Percentiles rank a stretch among this genome's conserved stretches.
Evolutionary conservation across 92 coral and sea anemone species (phyloP).

Genomic region (Heteractis magnifica): DNA sequence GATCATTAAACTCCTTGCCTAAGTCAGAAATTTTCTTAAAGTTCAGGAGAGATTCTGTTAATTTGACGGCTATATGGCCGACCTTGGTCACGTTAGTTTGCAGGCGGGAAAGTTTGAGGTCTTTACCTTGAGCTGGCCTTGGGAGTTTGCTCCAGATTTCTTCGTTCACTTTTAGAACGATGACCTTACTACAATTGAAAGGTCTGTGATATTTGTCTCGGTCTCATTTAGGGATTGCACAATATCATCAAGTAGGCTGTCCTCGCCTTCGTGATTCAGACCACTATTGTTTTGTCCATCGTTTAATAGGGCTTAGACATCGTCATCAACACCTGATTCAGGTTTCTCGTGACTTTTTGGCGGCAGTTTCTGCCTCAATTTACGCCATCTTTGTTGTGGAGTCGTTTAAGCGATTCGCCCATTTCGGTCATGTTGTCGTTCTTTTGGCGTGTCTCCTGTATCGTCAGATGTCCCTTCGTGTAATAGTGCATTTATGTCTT

Average conservation of each 20-base stretch:
- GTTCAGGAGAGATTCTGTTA: constrained; percentile 23
- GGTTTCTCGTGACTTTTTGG: not conserved
- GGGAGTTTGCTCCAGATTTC: constrained; percentile 52
- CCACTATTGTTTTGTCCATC: not conserved
- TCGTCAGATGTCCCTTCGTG: not conserved
- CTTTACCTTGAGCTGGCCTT: constrained; percentile 28
- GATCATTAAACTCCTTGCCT: constrained; percentile 15
- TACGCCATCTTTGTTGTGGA: not conserved
- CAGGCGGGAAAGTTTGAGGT: constrained; percentile 37
- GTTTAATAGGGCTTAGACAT: not conserved
- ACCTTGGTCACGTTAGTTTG: constrained; percentile 41
- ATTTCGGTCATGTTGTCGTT: not conserved
- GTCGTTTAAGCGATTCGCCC: not conserved
- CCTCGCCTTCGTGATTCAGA: constrained; percentile 2
- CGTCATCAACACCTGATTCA: not conserved
- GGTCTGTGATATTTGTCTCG: constrained; percentile 41
- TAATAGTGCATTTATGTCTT: not conserved
- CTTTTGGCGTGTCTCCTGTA: not conserved
- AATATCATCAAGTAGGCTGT: constrained; percentile 47
- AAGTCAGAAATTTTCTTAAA: constrained; percentile 21
- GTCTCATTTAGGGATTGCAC: constrained; percentile 44
- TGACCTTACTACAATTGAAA: constrained; percentile 21
- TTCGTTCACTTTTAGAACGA: constrained; percentile 57
- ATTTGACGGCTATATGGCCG: constrained; percentile 30
- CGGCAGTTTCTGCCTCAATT: not conserved